Evolutionary conservation across 2,888 invertebrate species (phyloP).

Genomic region (Philereme transversata): DNA sequence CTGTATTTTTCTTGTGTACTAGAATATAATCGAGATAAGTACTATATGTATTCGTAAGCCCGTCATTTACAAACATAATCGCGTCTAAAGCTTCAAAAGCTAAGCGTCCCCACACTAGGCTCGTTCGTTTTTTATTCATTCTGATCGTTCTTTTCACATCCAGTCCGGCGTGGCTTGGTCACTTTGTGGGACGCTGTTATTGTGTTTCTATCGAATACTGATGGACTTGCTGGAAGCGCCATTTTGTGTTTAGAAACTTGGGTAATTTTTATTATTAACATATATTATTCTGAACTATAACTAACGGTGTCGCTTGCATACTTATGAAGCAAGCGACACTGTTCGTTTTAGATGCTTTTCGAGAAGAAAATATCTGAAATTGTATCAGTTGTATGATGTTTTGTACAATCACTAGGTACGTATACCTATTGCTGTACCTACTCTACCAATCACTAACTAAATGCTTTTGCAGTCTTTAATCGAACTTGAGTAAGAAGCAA

Average conservation of each 20-base stretch:
- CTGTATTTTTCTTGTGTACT: background rate
- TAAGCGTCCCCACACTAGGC: slow-evolving; percentile 54
- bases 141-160: slow-evolving; percentile 59
- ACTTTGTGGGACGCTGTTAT: slow-evolving; percentile 64
- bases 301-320: too few species aligned
- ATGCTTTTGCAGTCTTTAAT: too few species aligned
- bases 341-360: too few species aligned
- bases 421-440: too few species aligned
- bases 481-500: too few species aligned
- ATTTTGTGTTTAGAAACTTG: background rate
- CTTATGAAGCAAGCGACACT: too few species aligned
- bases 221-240: slow-evolving; percentile 44
- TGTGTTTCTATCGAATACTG: slow-evolving; percentile 34
- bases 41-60: slow-evolving; percentile 31
- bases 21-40: background rate
- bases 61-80: slow-evolving; percentile 44
- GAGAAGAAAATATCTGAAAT: too few species aligned
- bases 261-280: too few species aligned
- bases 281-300: too few species aligned
- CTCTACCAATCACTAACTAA: too few species aligned
- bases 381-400: too few species aligned
- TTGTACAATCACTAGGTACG: too few species aligned
- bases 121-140: slow-evolving; percentile 55
- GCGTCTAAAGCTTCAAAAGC: slow-evolving; percentile 49
- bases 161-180: slow-evolving; percentile 67